Evolutionary conservation across 2,113 vertebrate species (phyloP), one percentile per base, ranked within the genome.

Genomic region (Climacteris rufus): DNA sequence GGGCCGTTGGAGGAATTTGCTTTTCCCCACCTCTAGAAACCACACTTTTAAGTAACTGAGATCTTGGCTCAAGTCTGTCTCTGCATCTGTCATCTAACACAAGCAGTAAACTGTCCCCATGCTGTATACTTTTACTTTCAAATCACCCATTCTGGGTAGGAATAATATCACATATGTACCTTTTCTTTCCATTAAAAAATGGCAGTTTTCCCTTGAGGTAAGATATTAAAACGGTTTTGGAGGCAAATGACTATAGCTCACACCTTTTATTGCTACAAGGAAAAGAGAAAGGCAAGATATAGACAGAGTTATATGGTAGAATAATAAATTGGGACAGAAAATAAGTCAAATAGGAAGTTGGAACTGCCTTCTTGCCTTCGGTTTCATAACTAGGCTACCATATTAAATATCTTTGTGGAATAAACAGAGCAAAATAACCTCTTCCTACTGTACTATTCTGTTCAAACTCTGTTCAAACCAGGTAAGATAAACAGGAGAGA

Each of bases 101-200:
- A 84, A 56, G 71, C 52, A 74, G 80, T 83, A 82, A 75, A 76
- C 68, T 83, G 65, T 91, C 74, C 42, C 72, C 30, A 31, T 61
- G 72, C 79, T 93, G 83, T 89, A 84, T 84, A 72, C 42, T 96
- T 97, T 80, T 93, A 95, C 70, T 97, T 98, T 96, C 86, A 96
- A 97, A 97, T 89, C 23, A 89, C 75, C 65, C 65, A 53, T 83
- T 93, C 52, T 83, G 85, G 71, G 72, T 87, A 90, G 47, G 91
- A 97, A 90, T 93, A 95, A 88, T 82, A 97, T 49, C 63, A 71
- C 63, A 72, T 30, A 37, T 35, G 33, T 89, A 87, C 21, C 8
- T 94, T 93, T 94, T 86, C 7, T 80, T 95, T 71, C 59, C 54
- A 13, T 74, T 77, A 89, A 79, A 93, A 97, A 93, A 59, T 81